A percentile compares a stretch with the other conserved stretches of the same genome.
Conservation (phyloP, 37 sponge, comb jelly and placozoan genomes). For the Chondrilla cf. caribensis region DNA sequence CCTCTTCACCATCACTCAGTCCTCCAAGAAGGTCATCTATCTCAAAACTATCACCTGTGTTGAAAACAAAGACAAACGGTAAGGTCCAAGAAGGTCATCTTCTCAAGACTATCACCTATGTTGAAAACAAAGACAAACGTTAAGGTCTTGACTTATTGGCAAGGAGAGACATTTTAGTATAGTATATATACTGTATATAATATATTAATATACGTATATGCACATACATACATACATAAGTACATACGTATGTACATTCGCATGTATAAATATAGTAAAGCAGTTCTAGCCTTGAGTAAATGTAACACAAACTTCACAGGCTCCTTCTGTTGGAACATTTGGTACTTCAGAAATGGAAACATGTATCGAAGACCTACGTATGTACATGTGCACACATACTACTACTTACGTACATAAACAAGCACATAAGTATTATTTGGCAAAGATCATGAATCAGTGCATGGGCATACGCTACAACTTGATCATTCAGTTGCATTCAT, state of each 20-base stretch:
- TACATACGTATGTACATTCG: not conserved
- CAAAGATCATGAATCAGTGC: not conserved
- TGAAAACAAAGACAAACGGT: not conserved
- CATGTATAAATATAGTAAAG: not conserved
- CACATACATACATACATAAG: not conserved
- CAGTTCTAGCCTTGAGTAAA: not conserved
- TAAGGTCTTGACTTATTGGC: too few relatives aligned
- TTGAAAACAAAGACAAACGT: not conserved
- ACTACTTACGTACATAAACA: not conserved
- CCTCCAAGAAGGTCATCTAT: slow-evolving; percentile 49
- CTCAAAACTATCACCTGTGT: slow-evolving; percentile 37
- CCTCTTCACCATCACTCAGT: not conserved
- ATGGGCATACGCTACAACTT: not conserved
- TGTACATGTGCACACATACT: too few relatives aligned
- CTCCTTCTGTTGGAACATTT: too few relatives aligned
- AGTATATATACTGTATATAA: not conserved
- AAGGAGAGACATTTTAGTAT: too few relatives aligned
- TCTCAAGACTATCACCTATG: slow-evolving; percentile 31
- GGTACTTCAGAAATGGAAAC: not conserved
- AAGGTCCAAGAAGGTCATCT: slow-evolving; percentile 45
- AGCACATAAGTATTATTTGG: not conserved
- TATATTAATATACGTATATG: not conserved
- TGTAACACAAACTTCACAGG: too few relatives aligned
- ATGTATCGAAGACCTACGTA: too few relatives aligned
- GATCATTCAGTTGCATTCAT: too few relatives aligned